These are phyloP conservation scores for Ryuthela nishihirai DNA, from an alignment of 2,888 invertebrate genomes.

Conservation along the genomic window DNA sequence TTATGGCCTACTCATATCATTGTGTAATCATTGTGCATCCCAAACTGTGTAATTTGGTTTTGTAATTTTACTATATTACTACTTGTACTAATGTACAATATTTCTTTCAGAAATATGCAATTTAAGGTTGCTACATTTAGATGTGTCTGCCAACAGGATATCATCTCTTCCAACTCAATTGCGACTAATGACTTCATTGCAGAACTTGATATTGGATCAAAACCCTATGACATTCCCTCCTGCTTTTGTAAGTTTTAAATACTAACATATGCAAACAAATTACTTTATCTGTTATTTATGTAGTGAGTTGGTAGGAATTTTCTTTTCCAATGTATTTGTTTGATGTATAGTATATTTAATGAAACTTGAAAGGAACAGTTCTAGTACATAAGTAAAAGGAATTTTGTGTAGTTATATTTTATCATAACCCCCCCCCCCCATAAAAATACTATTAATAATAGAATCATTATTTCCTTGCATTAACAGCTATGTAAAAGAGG, in stretches of 20 bases:
- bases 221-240: constrained; percentile 91
- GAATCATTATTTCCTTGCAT: constrained; percentile 20
- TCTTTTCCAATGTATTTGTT: no score
- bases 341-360: no score
- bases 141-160: constrained; percentile 87
- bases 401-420: neutral
- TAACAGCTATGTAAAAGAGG: constrained; percentile 83
- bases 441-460: neutral
- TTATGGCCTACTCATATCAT: no score
- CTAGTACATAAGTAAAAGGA: neutral
- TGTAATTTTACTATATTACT: no score
- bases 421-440: no score
- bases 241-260: constrained; percentile 73
- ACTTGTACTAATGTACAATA: neutral
- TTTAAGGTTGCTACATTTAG: constrained; percentile 75
- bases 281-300: no score
- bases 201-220: constrained; percentile 76
- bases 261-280: no score
- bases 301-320: no score
- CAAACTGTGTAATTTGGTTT: no score
- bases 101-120: constrained; percentile 71
- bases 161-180: constrained; percentile 82
- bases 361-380: neutral
- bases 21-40: no score
- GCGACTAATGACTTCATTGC: constrained; percentile 76